Evolutionary conservation across 2,888 invertebrate species (phyloP).

Genomic region (Thumatha senex): DNA sequence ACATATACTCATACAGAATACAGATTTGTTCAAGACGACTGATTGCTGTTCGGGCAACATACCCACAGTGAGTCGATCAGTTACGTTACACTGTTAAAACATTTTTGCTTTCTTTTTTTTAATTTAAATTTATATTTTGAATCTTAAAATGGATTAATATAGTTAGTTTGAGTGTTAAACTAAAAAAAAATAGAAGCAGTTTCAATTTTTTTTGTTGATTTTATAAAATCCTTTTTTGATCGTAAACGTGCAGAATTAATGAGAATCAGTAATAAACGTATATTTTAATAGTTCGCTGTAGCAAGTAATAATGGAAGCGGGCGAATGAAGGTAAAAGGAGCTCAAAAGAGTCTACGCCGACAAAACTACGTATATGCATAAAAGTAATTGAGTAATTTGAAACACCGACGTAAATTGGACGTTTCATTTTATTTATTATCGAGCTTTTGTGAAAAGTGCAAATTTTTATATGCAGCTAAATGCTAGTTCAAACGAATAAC

Average conservation of each 20-base stretch:
- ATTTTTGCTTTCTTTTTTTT: constrained; percentile 17
- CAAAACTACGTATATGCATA: constrained; percentile 5
- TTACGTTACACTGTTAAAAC: constrained; percentile 34
- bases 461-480: constrained; percentile 5
- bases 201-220: background rate
- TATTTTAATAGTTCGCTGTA: constrained; percentile 43
- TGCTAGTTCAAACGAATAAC: constrained; percentile 2
- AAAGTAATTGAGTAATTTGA: constrained; percentile 12
- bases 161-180: constrained; percentile 12
- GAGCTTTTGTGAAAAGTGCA: constrained; percentile 9
- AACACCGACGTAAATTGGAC: constrained; percentile 3
- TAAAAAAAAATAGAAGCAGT: constrained; percentile 3
- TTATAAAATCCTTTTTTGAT: constrained; percentile 18
- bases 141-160: constrained; percentile 12
- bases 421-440: constrained; percentile 1
- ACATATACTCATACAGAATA: constrained; percentile 47
- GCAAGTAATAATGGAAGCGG: constrained; percentile 28
- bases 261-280: constrained; percentile 51
- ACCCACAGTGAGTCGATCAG: constrained; percentile 55
- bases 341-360: constrained; percentile 4
- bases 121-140: constrained; percentile 20
- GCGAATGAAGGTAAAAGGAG: constrained; percentile 19
- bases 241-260: constrained; percentile 56
- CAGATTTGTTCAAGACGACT: constrained; percentile 49
- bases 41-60: constrained; percentile 40